Conservation (phyloP, 2,888 invertebrate genomes). For the Colletes collaris region DNA sequence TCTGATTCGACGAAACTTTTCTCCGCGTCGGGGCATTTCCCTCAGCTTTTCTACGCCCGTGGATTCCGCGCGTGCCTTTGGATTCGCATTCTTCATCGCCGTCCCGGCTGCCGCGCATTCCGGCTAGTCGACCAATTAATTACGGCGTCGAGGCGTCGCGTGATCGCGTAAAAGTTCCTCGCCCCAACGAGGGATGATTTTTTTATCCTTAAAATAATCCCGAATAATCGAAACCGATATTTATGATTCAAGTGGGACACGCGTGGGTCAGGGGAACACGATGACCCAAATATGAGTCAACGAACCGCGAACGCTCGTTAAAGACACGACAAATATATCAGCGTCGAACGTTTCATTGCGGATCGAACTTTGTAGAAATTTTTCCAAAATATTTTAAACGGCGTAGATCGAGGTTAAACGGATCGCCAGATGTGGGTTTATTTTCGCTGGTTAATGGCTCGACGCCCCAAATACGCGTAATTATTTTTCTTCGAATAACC, state of each 20-base stretch:
- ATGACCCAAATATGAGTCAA: too few species aligned
- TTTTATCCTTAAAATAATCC: too few species aligned
- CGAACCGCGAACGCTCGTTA: too few species aligned
- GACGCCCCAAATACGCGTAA: slow-evolving; percentile 8
- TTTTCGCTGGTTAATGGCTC: neutral
- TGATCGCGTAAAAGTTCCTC: slow-evolving; percentile 4
- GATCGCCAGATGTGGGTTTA: neutral
- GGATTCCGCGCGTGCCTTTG: slow-evolving; percentile 56
- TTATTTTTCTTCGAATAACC: slow-evolving; percentile 20
- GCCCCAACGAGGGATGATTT: too few species aligned
- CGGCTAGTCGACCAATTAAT: slow-evolving; percentile 65
- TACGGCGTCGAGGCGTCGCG: slow-evolving; percentile 12
- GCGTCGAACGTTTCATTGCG: too few species aligned
- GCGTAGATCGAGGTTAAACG: neutral
- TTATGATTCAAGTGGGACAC: too few species aligned
- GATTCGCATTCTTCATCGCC: slow-evolving; percentile 62
- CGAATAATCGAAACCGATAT: too few species aligned
- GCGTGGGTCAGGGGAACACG: too few species aligned
- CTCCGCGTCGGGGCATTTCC: slow-evolving; percentile 23
- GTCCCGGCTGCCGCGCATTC: slow-evolving; percentile 58
- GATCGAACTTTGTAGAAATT: too few species aligned
- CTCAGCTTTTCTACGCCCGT: slow-evolving; percentile 14
- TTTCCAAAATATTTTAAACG: too few species aligned
- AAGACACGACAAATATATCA: too few species aligned
- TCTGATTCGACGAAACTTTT: slow-evolving; percentile 18